Conservation (phyloP, 64 coral and sea anemone genomes). For the Orbicella faveolata region DNA sequence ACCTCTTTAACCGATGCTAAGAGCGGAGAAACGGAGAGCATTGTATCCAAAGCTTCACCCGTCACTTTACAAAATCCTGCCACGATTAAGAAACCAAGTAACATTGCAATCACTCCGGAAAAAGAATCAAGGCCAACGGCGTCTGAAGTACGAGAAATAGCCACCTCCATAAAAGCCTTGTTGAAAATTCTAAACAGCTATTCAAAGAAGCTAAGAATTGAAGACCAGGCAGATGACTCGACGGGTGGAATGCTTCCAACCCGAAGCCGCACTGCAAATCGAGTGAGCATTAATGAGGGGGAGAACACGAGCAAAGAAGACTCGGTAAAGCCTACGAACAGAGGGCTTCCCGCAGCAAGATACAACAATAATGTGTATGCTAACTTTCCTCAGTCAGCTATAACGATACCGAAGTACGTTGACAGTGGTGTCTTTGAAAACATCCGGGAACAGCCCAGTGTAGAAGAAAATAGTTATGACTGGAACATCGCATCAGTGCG, state of each 20-base stretch:
- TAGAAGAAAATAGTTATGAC: constrained; percentile 2
- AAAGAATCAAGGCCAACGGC: background rate
- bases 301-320: background rate
- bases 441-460: constrained; percentile 20
- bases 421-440: constrained; percentile 39
- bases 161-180: constrained; percentile 29
- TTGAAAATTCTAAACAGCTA: constrained; percentile 23
- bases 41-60: constrained; percentile 16
- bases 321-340: background rate
- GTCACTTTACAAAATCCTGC: background rate
- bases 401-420: background rate
- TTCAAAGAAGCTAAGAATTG: constrained; percentile 9
- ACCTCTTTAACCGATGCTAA: background rate
- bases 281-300: background rate
- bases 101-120: background rate
- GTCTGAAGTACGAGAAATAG: constrained; percentile 27
- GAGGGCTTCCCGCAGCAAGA: background rate
- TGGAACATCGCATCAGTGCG: background rate
- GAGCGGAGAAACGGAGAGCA: constrained; percentile 8
- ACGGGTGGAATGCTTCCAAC: background rate
- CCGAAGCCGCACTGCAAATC: background rate
- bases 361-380: background rate
- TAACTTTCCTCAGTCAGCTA: constrained; percentile 15
- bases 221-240: background rate
- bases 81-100: background rate